Conservation (phyloP, 2,797 vertebrate species). For the Erethizon dorsatum region DNA sequence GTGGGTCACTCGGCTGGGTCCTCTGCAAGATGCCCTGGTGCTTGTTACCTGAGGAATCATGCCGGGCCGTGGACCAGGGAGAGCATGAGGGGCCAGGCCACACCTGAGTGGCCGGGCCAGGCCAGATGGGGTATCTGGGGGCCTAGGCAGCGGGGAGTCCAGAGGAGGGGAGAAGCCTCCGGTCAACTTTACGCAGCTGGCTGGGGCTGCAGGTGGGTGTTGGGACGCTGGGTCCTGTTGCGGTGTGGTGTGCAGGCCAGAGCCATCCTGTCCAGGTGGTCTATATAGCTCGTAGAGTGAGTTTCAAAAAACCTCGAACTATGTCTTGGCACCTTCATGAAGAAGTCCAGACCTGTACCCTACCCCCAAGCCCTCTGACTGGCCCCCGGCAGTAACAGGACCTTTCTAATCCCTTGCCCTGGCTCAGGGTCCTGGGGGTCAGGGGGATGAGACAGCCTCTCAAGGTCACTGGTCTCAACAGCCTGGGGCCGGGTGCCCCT, state of each 20-base stretch:
- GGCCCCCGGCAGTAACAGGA: not conserved
- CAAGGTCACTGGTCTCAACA: not conserved
- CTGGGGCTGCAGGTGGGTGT: too few relatives aligned
- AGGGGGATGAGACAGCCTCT: too few relatives aligned
- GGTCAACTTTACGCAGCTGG: too few relatives aligned
- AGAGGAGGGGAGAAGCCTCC: too few relatives aligned
- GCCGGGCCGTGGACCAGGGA: not conserved
- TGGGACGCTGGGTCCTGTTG: too few relatives aligned
- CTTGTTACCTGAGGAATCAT: not conserved
- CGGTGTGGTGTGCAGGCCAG: not conserved
- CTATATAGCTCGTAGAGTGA: slow-evolving; percentile 19
- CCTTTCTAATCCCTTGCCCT: not conserved
- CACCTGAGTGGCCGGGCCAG: too few relatives aligned
- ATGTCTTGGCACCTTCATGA: not conserved
- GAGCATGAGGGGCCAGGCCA: too few relatives aligned
- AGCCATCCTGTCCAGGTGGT: not conserved
- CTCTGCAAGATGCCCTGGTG: not conserved
- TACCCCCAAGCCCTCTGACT: too few relatives aligned
- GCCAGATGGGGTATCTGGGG: too few relatives aligned
- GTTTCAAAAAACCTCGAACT: slow-evolving; percentile 25
- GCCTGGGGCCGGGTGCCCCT: too few relatives aligned
- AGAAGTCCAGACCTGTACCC: not conserved
- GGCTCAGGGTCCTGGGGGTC: too few relatives aligned
- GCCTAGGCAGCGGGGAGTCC: too few relatives aligned
- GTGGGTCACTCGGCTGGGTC: not conserved